phyloP scores from a whole-genome alignment of 2,797 vertebrate species.

The Labeo calbasu region DNA sequence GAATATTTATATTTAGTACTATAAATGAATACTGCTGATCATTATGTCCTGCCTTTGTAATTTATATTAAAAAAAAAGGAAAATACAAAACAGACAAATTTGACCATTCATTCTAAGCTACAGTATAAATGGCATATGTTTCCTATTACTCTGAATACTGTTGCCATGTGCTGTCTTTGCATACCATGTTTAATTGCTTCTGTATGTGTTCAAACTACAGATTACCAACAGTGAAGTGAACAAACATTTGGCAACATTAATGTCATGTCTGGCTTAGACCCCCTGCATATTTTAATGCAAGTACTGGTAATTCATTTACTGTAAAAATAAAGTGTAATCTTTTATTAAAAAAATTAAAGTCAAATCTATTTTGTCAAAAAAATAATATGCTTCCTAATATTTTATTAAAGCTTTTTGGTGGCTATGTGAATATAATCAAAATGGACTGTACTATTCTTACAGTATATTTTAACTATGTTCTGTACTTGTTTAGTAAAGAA shows the following conservation, averaged over 20 bases:
- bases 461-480: neutral
- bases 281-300: conserved; percentile 31
- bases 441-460: neutral
- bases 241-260: conserved; percentile 62
- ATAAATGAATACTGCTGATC: neutral
- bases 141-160: conserved; percentile 58
- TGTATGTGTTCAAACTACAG: conserved; percentile 68
- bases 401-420: neutral
- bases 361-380: conserved; percentile 65
- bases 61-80: conserved; percentile 9
- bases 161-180: conserved; percentile 61
- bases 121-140: conserved; percentile 51
- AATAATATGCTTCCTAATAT: conserved; percentile 19
- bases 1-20: conserved; percentile 27
- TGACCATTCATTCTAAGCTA: conserved; percentile 50
- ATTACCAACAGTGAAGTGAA: conserved; percentile 69
- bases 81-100: conserved; percentile 9
- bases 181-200: conserved; percentile 67
- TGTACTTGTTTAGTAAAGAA: neutral
- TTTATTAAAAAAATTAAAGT: conserved; percentile 57
- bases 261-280: conserved; percentile 51
- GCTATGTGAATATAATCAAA: neutral
- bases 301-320: conserved; percentile 51
- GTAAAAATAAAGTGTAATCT: conserved; percentile 60
- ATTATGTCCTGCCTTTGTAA: conserved; percentile 3